Evolutionary conservation across 2,888 invertebrate species (phyloP), one percentile per base, ranked within the genome.

Genomic region (Magallana nippona): DNA sequence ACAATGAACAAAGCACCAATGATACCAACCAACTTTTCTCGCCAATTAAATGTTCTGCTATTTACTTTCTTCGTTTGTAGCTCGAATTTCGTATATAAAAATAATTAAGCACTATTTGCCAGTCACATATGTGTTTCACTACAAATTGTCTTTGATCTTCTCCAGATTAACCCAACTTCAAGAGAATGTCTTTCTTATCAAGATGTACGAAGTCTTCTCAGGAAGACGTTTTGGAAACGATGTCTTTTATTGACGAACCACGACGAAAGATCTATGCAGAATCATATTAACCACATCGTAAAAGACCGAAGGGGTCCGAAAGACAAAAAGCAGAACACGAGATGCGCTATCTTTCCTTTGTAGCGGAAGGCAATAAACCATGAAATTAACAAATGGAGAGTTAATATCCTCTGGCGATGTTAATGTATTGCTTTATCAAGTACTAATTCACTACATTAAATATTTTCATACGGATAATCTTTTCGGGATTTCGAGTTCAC

Each of bases 121-220:
- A 22, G 19, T 27, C 71, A 22, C 27, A 15, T 71, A 32, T 27
- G 22, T 60, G 11, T 71, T 32, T 2, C 15, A 15, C 11, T 71
- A 8, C 71, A 32, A 71, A 71, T 71, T 71, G 32, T 71, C 71
- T 27, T 10, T 71, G 71, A 71, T 71, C 71, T 22, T 27, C 13
- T 3, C 15, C 71, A 71, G 71, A 71, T 71, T 71, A 17, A 71
- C 22, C 2, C 32, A n/a, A 13, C 22, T 27, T 13, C 27, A 3
- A 22, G 15, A 71, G 8, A 71, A 13, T 27, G 27, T 32, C 2
- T 71, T 71, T 27, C 15, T 15, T 63, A 19, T 63, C 19, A 13
- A 27, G 19, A 27, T 60, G 60, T 60, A n/a, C 11, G 22, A 11
- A 19, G 10, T 19, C 22, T 71, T 71, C 13, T 11, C 22, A 71